phyloP scores from a whole-genome alignment of 2,113 vertebrate species.

The Baryphthengus martii region DNA sequence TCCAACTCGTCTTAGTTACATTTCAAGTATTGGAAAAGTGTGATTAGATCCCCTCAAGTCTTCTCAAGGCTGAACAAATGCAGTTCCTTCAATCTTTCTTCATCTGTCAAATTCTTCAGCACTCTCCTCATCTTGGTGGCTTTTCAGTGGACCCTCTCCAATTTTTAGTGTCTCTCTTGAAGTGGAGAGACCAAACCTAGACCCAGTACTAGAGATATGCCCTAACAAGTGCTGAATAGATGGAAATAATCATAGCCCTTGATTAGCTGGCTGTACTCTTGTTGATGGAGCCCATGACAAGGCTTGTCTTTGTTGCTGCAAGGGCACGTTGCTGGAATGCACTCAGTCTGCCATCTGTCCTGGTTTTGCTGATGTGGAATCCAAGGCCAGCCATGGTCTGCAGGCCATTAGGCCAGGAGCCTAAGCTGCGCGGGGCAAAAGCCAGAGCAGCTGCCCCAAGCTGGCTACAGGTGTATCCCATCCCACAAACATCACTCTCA shows the following conservation, averaged over 20 bases:
- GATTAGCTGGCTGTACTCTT: not conserved
- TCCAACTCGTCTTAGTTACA: not conserved
- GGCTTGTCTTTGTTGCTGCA: not conserved
- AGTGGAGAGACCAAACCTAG: not conserved
- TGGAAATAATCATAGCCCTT: not conserved
- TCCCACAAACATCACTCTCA: not conserved
- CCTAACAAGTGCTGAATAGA: not conserved
- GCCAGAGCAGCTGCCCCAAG: not conserved
- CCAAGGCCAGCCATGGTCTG: not conserved
- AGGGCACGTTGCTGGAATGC: not conserved
- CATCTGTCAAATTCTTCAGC: not conserved
- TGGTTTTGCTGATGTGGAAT: not conserved
- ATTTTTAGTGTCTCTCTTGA: not conserved
- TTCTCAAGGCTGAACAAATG: not conserved
- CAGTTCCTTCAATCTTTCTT: not conserved
- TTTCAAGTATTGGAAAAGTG: not conserved
- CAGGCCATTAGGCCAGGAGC: not conserved
- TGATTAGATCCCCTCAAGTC: not conserved
- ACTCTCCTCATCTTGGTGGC: not conserved
- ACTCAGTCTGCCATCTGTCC: not conserved
- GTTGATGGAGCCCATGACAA: not conserved
- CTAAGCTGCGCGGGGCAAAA: not conserved
- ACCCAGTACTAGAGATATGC: not conserved
- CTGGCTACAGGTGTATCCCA: not conserved
- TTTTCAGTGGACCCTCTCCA: not conserved